Base-by-base conservation (phyloP, 1,140 invertebrate genomes). In the Eufriesea mexicana region DNA sequence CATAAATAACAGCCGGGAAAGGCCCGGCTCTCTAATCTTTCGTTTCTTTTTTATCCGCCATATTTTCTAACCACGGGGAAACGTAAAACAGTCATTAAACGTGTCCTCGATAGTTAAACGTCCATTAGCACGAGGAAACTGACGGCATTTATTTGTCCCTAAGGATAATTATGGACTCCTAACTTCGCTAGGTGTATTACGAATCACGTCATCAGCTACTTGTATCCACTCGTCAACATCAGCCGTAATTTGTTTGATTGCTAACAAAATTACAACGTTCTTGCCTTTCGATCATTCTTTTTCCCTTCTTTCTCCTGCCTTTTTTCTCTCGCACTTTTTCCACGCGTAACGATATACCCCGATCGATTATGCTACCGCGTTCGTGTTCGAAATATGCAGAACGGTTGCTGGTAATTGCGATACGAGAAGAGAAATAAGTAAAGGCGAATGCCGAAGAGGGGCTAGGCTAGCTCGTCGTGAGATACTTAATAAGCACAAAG, bases 81-180 rank as follows among this genome's bases (percentile, higher is more conserved):
- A 55, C 51, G 10, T 35, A n/a, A 61, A 47, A 62, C n/a, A 49
- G 18, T 54, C 20, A 10, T 62, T 76, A 54, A 66, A 51, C 25
- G 20, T 64, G 47, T 49, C 47, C 12, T 76, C 61, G 25, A 57
- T 51, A 64, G 16, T 61, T n/a, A 61, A 54, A 76, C 49, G 47
- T 42, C 18, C 20, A 61, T 62, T 20, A 64, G 28, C 59, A 64
- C 10, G 20, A 64, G 10, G 20, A 54, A 76, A 64, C 12, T 35
- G 47, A 54, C n/a, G 20, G 20, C 10, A 42, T 45, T 59, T 77
- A 62, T 54, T 66, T 54, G 47, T 66, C 61, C 12, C 12, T n/a
- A 16, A 0, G 20, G 28, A 42, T 66, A 51, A 77, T 77, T 66
- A 64, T 77, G 25, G 57, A 76, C 10, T 25, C 42, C 20, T 61